Conservation (phyloP, 2,113 vertebrate genomes). For the Miniopterus natalensis region DNA sequence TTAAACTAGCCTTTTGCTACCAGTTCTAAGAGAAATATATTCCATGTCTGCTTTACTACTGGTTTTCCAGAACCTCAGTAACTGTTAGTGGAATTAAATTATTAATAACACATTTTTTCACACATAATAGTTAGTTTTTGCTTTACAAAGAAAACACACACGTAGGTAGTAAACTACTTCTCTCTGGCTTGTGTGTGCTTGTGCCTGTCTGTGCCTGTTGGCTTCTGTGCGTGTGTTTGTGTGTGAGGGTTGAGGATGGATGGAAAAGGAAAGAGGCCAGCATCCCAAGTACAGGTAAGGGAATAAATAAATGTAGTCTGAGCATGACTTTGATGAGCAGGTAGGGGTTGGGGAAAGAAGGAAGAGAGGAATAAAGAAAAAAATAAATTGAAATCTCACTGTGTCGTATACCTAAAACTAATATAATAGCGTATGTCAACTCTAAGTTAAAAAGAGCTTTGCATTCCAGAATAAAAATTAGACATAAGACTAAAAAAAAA, state of each 20-base stretch:
- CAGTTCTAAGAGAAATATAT: neutral
- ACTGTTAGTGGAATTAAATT: neutral
- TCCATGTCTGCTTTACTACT: neutral
- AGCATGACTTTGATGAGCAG: neutral
- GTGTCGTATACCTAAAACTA: neutral
- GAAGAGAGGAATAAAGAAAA: neutral
- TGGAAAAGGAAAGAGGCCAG: neutral
- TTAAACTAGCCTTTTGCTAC: neutral
- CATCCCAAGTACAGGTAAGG: neutral
- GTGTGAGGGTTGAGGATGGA: neutral
- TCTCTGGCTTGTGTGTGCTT: neutral
- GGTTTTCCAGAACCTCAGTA: neutral
- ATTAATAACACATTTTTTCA: neutral
- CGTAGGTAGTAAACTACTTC: neutral
- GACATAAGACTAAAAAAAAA: neutral
- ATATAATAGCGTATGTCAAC: neutral
- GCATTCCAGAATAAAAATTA: neutral
- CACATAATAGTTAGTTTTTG: neutral
- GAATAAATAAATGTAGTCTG: neutral
- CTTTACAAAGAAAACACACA: neutral
- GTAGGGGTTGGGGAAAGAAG: rapidly evolving
- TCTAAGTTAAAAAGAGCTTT: neutral
- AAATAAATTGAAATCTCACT: neutral
- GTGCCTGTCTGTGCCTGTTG: neutral
- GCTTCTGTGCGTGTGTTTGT: neutral